These are phyloP conservation scores for Caretta caretta DNA, from an alignment of 2,113 vertebrate species.

Conservation along the genomic window DNA sequence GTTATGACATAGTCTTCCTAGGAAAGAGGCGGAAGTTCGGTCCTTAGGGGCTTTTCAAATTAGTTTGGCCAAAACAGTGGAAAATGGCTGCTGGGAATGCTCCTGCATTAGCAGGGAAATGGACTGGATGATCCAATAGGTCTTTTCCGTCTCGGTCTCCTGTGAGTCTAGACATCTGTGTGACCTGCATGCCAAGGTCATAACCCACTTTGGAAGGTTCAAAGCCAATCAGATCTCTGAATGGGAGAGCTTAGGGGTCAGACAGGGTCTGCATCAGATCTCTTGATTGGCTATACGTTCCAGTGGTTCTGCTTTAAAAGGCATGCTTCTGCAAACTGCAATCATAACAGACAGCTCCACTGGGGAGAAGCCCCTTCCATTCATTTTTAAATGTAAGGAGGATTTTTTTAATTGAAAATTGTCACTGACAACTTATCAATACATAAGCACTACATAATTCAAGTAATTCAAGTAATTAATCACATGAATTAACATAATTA, in stretches of 20 bases:
- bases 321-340: background rate
- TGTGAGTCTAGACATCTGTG: background rate
- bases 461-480: too few relatives aligned
- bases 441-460: too few relatives aligned
- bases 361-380: too few relatives aligned
- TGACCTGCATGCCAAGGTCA: background rate
- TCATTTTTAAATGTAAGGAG: too few relatives aligned
- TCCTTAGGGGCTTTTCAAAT: too few relatives aligned
- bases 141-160: background rate
- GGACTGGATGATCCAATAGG: background rate
- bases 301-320: background rate
- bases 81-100: background rate
- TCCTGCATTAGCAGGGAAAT: background rate
- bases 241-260: too few relatives aligned
- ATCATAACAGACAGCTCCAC: too few relatives aligned
- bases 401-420: too few relatives aligned
- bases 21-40: too few relatives aligned
- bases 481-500: background rate
- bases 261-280: too few relatives aligned
- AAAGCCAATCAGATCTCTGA: background rate
- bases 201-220: background rate
- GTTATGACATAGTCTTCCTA: too few relatives aligned
- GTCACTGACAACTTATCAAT: too few relatives aligned
- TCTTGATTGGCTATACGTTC: background rate
- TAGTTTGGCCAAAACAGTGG: background rate